These are phyloP conservation scores for Ametastegia equiseti DNA, from an alignment of 2,888 invertebrate species.

Conservation along the genomic window DNA sequence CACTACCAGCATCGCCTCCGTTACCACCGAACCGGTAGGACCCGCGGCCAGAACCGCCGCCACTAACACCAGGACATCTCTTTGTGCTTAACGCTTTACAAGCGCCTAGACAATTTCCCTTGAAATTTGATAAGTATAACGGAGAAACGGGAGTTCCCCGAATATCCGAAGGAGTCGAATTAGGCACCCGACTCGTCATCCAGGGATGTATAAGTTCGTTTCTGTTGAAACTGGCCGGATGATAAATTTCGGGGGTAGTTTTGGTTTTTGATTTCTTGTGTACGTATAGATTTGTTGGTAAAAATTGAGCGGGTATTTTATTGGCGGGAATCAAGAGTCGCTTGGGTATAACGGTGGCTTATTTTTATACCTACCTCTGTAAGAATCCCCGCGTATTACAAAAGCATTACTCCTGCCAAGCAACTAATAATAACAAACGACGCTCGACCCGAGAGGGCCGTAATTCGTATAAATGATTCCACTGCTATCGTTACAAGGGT, in stretches of 20 bases:
- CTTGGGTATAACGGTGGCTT: not conserved
- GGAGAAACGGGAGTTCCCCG: not conserved
- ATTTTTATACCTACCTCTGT: not conserved
- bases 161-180: not conserved
- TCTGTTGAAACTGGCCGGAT: not conserved
- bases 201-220: not conserved
- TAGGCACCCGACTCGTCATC: slow-evolving; percentile 20
- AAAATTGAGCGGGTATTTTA: not conserved
- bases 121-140: slow-evolving; percentile 38
- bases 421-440: slow-evolving; percentile 64
- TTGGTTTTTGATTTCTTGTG: not conserved
- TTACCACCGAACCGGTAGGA: slow-evolving; percentile 27
- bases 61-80: slow-evolving; percentile 28
- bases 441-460: slow-evolving; percentile 61
- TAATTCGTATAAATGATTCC: slow-evolving; percentile 76
- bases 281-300: not conserved
- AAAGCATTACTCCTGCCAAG: slow-evolving; percentile 45
- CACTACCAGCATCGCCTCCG: slow-evolving; percentile 33
- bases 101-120: slow-evolving; percentile 32
- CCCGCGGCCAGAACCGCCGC: slow-evolving; percentile 19
- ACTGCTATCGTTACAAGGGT: slow-evolving; percentile 61
- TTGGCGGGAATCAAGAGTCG: too few species aligned
- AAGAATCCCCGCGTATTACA: slow-evolving; percentile 19
- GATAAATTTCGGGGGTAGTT: not conserved
- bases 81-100: slow-evolving; percentile 36